phyloP scores from a whole-genome alignment of 1,140 invertebrate genomes.

The Bacillus rossius region DNA sequence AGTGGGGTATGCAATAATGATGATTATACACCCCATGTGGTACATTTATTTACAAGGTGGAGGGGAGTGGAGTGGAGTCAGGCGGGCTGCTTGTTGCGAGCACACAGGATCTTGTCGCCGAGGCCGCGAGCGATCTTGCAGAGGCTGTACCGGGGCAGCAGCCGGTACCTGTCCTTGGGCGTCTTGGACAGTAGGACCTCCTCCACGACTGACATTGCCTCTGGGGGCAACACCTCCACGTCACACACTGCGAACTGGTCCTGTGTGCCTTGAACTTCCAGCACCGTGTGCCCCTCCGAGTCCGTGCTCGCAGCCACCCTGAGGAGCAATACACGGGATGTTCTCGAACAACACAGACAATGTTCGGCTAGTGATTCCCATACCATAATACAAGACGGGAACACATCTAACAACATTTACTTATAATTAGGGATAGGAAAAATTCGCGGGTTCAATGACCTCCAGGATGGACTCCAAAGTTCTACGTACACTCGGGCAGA shows the following conservation, averaged over 20 bases:
- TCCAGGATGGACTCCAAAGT: too few species aligned
- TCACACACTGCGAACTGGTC: slow-evolving; percentile 27
- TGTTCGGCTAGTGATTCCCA: background rate
- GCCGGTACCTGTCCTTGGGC: slow-evolving; percentile 29
- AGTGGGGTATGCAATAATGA: too few species aligned
- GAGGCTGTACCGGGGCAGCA: slow-evolving; percentile 15
- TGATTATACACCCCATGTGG: too few species aligned
- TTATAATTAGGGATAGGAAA: too few species aligned
- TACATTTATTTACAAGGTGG: too few species aligned
- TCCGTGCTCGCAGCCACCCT: background rate
- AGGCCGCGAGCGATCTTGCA: background rate
- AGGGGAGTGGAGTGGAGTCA: too few species aligned
- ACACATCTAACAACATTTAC: too few species aligned
- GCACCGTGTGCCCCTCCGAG: background rate
- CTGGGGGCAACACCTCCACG: slow-evolving; percentile 27
- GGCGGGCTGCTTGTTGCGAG: background rate
- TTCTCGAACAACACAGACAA: background rate
- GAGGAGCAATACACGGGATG: background rate
- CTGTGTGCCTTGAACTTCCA: background rate
- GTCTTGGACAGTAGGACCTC: slow-evolving; percentile 29
- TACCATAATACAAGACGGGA: background rate
- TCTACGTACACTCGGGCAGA: too few species aligned
- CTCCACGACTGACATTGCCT: slow-evolving; percentile 31
- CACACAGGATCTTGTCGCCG: slow-evolving; percentile 18
- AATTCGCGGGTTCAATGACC: too few species aligned